Evolutionary conservation across 1,140 invertebrate species (phyloP).

Genomic region (Rhyacophila brunnea): DNA sequence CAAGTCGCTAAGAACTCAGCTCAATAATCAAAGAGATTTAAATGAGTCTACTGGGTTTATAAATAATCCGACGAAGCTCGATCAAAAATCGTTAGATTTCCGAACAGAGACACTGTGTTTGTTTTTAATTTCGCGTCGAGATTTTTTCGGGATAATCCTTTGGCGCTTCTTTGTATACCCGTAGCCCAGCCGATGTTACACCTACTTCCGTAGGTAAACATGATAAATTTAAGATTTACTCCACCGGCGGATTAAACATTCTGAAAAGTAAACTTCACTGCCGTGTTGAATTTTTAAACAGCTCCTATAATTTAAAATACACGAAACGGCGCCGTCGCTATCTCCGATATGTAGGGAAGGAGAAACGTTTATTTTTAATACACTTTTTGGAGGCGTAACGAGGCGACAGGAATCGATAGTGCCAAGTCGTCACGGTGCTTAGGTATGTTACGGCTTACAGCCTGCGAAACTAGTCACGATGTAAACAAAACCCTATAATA

Average conservation of each 20-base stretch:
- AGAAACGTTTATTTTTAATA: no score
- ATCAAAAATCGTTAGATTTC: neutral
- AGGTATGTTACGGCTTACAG: no score
- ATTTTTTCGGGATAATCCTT: conserved; percentile 23
- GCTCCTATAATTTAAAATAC: conserved; percentile 33
- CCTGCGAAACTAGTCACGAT: no score
- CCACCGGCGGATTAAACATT: conserved; percentile 32
- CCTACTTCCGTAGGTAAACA: conserved; percentile 20
- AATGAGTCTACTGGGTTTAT: no score
- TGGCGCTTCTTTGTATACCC: conserved; percentile 11
- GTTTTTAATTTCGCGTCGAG: conserved; percentile 20
- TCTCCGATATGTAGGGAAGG: conserved; percentile 4
- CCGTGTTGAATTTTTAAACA: conserved; percentile 32
- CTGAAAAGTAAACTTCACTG: conserved; percentile 29
- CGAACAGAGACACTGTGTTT: conserved; percentile 3
- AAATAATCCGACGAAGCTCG: neutral
- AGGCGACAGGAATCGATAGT: no score
- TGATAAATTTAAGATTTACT: conserved; percentile 31
- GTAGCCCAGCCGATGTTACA: conserved; percentile 2
- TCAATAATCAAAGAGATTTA: no score
- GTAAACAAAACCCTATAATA: no score
- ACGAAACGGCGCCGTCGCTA: conserved; percentile 3
- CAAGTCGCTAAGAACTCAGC: no score
- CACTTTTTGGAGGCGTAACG: no score
- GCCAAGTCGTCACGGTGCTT: no score